Conservation (phyloP, 2,797 vertebrate genomes). For the Chrysocyon brachyurus region DNA sequence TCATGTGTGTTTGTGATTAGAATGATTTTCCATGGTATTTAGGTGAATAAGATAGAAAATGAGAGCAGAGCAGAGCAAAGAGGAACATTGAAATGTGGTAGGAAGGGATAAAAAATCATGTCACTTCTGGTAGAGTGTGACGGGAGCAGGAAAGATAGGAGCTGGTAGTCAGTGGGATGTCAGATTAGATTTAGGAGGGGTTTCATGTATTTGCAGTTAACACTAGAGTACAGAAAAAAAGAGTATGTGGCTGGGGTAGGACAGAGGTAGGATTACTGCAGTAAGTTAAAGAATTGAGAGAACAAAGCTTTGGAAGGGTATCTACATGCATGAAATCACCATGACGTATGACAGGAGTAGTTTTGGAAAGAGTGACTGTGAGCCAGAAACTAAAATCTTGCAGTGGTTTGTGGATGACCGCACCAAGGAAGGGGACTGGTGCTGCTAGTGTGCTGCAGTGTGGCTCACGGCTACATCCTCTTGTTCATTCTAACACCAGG, state of each 20-base stretch:
- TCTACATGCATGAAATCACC: neutral
- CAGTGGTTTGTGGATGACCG: neutral
- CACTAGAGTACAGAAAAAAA: neutral
- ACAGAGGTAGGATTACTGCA: neutral
- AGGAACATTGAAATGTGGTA: neutral
- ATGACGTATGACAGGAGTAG: neutral
- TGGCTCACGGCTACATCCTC: neutral
- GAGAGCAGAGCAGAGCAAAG: neutral
- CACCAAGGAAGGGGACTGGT: no score
- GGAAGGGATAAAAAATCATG: neutral
- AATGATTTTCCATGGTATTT: neutral
- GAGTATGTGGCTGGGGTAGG: neutral
- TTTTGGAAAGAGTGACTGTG: neutral
- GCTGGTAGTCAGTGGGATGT: neutral
- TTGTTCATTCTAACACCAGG: neutral
- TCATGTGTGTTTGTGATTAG: neutral
- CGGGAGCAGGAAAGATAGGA: neutral
- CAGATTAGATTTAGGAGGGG: neutral
- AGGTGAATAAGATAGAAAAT: neutral
- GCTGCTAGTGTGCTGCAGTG: rapidly evolving
- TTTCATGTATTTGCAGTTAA: neutral
- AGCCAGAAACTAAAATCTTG: neutral
- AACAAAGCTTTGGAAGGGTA: neutral
- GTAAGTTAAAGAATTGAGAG: neutral
- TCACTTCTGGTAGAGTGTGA: neutral